Percentiles rank a stretch among this genome's conserved stretches.
These are phyloP conservation scores for Tipula lateralis DNA, from an alignment of 2,888 invertebrate genomes.

Conservation along the genomic window DNA sequence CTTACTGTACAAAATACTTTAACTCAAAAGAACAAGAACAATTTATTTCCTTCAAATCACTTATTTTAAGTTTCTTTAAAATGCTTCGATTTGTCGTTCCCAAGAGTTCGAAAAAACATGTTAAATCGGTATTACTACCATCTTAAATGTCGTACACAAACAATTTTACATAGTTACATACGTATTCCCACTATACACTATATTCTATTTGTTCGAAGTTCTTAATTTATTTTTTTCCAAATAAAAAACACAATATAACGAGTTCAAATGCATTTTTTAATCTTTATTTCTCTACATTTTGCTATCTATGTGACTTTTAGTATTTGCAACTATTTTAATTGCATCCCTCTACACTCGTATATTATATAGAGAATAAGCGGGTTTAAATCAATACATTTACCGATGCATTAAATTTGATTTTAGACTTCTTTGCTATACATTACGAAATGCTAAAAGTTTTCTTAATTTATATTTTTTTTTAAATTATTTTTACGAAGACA, in stretches of 20 bases:
- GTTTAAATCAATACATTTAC: constrained; percentile 11
- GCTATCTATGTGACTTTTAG: constrained; percentile 1
- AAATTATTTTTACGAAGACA: background rate
- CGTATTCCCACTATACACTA: background rate
- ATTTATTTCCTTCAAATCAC: background rate
- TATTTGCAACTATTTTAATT: background rate
- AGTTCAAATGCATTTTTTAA: background rate
- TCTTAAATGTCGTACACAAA: background rate
- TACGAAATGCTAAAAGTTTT: background rate
- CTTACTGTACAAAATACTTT: too few relatives aligned
- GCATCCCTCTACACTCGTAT: too few relatives aligned
- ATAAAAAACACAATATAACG: background rate
- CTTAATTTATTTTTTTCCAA: background rate
- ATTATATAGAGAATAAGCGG: background rate
- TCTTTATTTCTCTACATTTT: background rate
- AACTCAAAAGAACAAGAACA: too few relatives aligned
- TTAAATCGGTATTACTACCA: background rate
- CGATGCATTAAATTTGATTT: constrained; percentile 9
- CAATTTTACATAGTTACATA: background rate
- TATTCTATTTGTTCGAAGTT: background rate
- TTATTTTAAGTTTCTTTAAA: background rate
- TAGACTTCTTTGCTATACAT: background rate
- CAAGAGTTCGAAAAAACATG: background rate
- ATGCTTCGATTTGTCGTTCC: background rate
- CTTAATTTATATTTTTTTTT: background rate